Base-by-base conservation (phyloP, 1,140 invertebrate species). In the Calliopsis andreniformis region DNA sequence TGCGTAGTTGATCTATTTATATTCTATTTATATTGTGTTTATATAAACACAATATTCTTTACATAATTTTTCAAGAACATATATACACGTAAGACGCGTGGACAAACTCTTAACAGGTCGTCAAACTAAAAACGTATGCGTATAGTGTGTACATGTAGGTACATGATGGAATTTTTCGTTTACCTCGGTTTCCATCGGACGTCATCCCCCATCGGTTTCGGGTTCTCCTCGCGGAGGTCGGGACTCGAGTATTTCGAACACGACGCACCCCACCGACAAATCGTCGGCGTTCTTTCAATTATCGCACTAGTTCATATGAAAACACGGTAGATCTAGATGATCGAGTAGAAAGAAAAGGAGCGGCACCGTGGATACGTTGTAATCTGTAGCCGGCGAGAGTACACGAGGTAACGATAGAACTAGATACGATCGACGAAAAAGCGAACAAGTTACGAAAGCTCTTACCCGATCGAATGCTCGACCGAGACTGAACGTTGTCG, bases 171-270 rank as follows among this genome's bases (percentile, higher is more conserved):
- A n/a, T n/a, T n/a, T n/a, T n/a, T n/a, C n/a, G n/a, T n/a, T n/a
- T 84, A 86, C 85, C 85, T 82, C 58, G 76, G 67, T 63, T 55
- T 82, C 86, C 86, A 88, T 72, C 84, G 78, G 80, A 88, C 86
- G 63, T 87, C 87, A 86, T 88, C 76, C 79, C 79, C 87, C 87
- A 88, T 87, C 59, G 59, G 62, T 56, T 76, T 70, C 28, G 18
- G 28, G 25, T 16, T 55, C 53, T 25, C 30, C 77, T 16, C n/a
- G 4, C 5, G 51, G 8, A 12, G n/a, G 20, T 53, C 28, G 23
- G 30, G 7, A 43, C 30, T 12, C 7, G 10, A 4, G 7, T 10
- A 47, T 58, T 20, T 45, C 39, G 51, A 51, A 7, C 16, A 42
- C 23, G 6, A 18, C 7, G 23, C 49, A 28, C 23, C 20, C 25